Base-by-base conservation (phyloP, 2,113 vertebrate species). In the Grammomys surdaster region DNA sequence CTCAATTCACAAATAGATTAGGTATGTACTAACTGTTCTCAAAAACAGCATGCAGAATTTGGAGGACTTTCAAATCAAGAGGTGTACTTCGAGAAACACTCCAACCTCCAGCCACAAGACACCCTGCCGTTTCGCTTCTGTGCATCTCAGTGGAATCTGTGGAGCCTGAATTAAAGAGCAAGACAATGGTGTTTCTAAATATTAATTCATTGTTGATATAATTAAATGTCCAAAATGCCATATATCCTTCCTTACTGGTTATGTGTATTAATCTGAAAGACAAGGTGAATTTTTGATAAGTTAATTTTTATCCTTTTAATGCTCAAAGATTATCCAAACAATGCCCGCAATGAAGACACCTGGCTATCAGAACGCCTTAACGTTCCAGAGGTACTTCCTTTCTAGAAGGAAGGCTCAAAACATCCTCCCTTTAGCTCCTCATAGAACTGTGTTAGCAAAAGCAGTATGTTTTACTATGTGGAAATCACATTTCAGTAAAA, bases 121-220 rank as follows among this genome's bases (percentile, higher is more conserved):
- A 24, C 48, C 89, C 3, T 93, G 80, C 70, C 88, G 86, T 48
- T 94, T 93, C 16, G 67, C 70, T 94, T 70, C 89, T 97, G 97
- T 97, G 95, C 93, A 97, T 97, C 98, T 97, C 88, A 98, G 96
- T 95, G 96, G 98, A 98, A 98, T 95, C 93, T 93, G 58, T 93
- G 93, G 43, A 89, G 70, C 7, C 43, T 90, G 89, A 94, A 72
- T 73, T 78, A 91, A 96, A 69, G 36, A 85, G 91, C 8, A 86
- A 93, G 73, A 91, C 40, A 65, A 87, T 13, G 94, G 5, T 28
- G 11, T 90, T 84, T 84, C 46, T 78, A 94, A 95, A 88, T 90
- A 90, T 48, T 86, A 22, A 13, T n/a, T 91, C 40, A 36, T 58
- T 90, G 90, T 70, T 92, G 77, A 92, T 7, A 51, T 67, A 88